Conservation (phyloP, 2,888 invertebrate genomes). For the Dilophus febrilis region DNA sequence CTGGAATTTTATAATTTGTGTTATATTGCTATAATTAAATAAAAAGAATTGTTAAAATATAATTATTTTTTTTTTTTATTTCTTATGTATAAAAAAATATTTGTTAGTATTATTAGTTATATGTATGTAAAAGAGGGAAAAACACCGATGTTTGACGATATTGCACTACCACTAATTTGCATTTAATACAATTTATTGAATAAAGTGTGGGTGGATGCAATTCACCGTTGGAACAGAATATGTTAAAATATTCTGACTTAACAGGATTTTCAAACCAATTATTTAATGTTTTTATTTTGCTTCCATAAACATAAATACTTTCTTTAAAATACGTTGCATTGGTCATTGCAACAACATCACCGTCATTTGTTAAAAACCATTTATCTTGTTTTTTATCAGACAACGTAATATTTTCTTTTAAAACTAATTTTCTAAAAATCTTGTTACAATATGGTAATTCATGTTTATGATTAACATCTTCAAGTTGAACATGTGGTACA, state of each 20-base stretch:
- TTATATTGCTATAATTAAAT: no score
- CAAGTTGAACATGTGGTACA: no score
- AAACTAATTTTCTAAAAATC: no score
- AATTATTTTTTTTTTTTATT: no score
- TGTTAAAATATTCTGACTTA: conserved; percentile 10
- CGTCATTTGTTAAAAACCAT: conserved; percentile 13
- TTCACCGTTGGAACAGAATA: conserved; percentile 5
- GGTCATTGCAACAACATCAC: conserved; percentile 7
- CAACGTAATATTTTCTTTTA: conserved; percentile 7
- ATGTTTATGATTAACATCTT: no score
- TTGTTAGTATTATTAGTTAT: no score
- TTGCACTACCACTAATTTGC: conserved; percentile 3
- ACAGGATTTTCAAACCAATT: conserved; percentile 9
- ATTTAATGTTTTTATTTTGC: conserved; percentile 3
- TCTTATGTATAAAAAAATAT: no score
- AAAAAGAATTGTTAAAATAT: no score
- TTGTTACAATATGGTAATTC: no score
- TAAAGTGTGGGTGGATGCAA: conserved; percentile 2
- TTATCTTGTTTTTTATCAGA: conserved; percentile 10
- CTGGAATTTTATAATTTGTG: no score
- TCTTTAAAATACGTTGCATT: conserved; percentile 4
- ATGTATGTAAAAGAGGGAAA: conserved; percentile 2
- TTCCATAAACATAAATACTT: conserved; percentile 7
- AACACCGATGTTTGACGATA: neutral
- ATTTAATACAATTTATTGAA: conserved; percentile 6